Percentiles rank a stretch among this genome's conserved stretches.
These are phyloP conservation scores for Sericinus montela DNA, from an alignment of 2,888 invertebrate species.

Conservation along the genomic window DNA sequence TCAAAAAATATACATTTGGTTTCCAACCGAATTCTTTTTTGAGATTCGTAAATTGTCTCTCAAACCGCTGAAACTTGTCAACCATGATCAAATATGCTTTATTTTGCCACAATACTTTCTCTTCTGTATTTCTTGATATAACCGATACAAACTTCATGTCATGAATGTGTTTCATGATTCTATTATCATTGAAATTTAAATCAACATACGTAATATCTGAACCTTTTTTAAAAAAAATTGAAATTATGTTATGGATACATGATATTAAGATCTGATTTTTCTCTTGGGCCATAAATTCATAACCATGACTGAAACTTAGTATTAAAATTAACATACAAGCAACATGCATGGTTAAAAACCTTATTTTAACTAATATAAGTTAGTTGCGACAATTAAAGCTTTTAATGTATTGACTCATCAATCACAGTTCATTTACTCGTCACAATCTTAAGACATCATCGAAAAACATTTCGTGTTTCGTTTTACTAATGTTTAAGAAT, in stretches of 20 bases:
- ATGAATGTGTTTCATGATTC: slow-evolving; percentile 4
- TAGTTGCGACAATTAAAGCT: neutral
- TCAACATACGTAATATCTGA: slow-evolving; percentile 9
- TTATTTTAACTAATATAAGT: too few species aligned
- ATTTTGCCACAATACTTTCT: neutral
- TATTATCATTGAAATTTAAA: slow-evolving; percentile 2
- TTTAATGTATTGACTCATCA: neutral
- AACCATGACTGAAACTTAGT: neutral
- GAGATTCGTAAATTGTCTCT: neutral
- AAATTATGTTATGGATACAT: slow-evolving; percentile 4
- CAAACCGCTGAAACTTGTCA: neutral
- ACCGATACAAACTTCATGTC: neutral
- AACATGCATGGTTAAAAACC: neutral
- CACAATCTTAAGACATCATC: neutral
- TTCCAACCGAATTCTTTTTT: slow-evolving; percentile 10
- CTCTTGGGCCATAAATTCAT: neutral
- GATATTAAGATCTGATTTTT: neutral
- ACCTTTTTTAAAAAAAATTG: neutral
- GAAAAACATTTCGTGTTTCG: neutral
- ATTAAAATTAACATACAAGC: neutral
- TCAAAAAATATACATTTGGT: slow-evolving; percentile 9
- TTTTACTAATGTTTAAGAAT: too few species aligned
- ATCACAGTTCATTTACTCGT: neutral
- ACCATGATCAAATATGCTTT: slow-evolving; percentile 7
- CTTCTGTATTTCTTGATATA: slow-evolving; percentile 1